A percentile compares a stretch with the other conserved stretches of the same genome.
Conservation (phyloP, 1,140 invertebrate genomes). For the Bicyclus anynana region DNA sequence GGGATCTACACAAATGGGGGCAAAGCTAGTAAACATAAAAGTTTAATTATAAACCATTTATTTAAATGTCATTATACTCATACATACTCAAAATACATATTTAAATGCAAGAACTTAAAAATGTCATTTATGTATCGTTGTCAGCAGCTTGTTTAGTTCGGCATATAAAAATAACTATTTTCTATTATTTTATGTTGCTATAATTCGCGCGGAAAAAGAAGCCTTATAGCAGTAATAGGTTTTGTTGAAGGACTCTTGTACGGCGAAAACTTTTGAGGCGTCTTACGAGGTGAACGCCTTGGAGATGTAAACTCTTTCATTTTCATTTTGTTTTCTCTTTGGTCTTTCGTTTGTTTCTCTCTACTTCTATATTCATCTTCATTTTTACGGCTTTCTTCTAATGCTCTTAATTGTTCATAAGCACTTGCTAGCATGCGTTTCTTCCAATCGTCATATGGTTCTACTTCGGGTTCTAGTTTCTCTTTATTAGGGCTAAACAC, state of each 20-base stretch:
- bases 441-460: conserved; percentile 59
- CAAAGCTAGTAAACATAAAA: too few relatives aligned
- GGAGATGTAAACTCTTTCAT: conserved; percentile 29
- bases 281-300: conserved; percentile 54
- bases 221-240: conserved; percentile 33
- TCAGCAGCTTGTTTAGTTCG: too few relatives aligned
- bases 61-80: too few relatives aligned
- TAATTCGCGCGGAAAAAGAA: conserved; percentile 39
- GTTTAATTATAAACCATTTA: too few relatives aligned
- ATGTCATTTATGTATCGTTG: too few relatives aligned
- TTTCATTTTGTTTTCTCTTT: conserved; percentile 6
- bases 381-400: conserved; percentile 26
- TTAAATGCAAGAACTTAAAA: too few relatives aligned
- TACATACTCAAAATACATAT: too few relatives aligned
- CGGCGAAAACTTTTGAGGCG: conserved; percentile 52
- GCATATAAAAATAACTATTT: too few relatives aligned
- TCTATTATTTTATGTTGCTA: too few relatives aligned
- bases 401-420: conserved; percentile 45
- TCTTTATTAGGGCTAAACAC: conserved; percentile 26
- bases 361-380: neutral
- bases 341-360: conserved; percentile 20
- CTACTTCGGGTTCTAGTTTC: conserved; percentile 37
- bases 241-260: conserved; percentile 47
- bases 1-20: too few relatives aligned
- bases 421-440: conserved; percentile 46